Evolutionary conservation across 2,888 invertebrate genomes (phyloP), one percentile per base, ranked within the genome.

Genomic region (Lutraria lutraria): DNA sequence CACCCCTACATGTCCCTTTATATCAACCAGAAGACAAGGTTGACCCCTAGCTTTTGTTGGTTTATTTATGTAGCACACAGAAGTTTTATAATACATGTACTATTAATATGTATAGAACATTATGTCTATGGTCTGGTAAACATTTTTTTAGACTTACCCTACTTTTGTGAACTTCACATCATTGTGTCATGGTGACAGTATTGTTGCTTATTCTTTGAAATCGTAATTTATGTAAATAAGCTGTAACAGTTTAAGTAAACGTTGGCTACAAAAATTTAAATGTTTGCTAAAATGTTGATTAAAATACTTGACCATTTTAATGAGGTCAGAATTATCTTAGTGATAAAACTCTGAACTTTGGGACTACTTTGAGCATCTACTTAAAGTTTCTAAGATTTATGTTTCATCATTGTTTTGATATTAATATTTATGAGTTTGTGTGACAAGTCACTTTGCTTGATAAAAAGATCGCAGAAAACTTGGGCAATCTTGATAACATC

Each of bases 301-400:
- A 16, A 15, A 29, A 56, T 81, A 81, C 81, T 81, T 81, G 54
- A 81, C 54, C 31, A 53, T 31, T 82, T 82, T 34, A 34, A 34
- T 21, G 15, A 31, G 60, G 54, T 82, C 31, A 82, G 34, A 60
- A 25, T 82, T 82, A 60, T 60, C 60, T 31, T 60, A 54, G 15
- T 29, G 60, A 63, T 34, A 60, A 60, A 82, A 81, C 21, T 13
- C 60, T 60, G 82, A 63, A 82, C 82, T 82, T 82, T 60, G 15
- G 34, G 56, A 21, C 53, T 8, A 60, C 43, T 53, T 81, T 34
- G 31, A 82, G 60, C 31, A 31, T 15, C 60, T 34, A 60, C 82
- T 82, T 82, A 76, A 31, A 13, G 76, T 76, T 76, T 19, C 3
- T 31, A 34, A 34, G 34, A 76, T 76, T 31, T 31, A 76, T 76